phyloP scores from a whole-genome alignment of 2,888 invertebrate species.

The Rhagonycha lutea region DNA sequence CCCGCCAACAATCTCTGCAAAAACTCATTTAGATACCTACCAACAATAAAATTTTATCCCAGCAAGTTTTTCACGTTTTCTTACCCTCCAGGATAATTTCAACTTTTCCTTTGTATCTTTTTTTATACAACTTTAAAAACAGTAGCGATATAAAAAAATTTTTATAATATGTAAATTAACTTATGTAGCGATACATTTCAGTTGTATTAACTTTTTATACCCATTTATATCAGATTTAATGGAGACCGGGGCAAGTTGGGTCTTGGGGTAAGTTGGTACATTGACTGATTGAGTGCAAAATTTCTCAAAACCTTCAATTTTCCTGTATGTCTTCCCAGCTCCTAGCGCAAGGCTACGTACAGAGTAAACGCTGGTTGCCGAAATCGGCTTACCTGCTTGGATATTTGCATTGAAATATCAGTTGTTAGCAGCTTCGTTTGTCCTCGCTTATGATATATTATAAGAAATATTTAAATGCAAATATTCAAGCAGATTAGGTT shows the following conservation, averaged over 20 bases:
- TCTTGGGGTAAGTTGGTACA: not conserved
- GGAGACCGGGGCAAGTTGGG: not conserved
- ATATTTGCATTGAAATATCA: too few relatives aligned
- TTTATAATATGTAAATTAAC: not conserved
- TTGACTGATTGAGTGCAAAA: too few relatives aligned
- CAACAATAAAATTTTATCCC: not conserved
- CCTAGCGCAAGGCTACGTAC: too few relatives aligned
- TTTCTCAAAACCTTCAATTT: too few relatives aligned
- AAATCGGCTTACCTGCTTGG: too few relatives aligned
- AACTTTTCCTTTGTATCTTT: not conserved
- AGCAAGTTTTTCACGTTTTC: not conserved
- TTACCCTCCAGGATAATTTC: not conserved
- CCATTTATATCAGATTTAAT: not conserved
- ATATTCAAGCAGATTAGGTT: too few relatives aligned
- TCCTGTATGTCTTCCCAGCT: too few relatives aligned
- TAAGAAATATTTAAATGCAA: too few relatives aligned
- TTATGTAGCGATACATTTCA: not conserved
- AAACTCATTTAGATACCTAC: constrained; percentile 3
- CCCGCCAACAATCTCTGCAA: constrained; percentile 7
- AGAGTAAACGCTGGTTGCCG: too few relatives aligned
- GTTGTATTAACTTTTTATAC: not conserved
- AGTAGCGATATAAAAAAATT: not conserved
- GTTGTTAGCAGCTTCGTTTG: too few relatives aligned
- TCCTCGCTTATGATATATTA: too few relatives aligned
- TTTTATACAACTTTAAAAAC: not conserved